Evolutionary conservation across 1,140 invertebrate species (phyloP).

Genomic region (Procambarus virginalis): DNA sequence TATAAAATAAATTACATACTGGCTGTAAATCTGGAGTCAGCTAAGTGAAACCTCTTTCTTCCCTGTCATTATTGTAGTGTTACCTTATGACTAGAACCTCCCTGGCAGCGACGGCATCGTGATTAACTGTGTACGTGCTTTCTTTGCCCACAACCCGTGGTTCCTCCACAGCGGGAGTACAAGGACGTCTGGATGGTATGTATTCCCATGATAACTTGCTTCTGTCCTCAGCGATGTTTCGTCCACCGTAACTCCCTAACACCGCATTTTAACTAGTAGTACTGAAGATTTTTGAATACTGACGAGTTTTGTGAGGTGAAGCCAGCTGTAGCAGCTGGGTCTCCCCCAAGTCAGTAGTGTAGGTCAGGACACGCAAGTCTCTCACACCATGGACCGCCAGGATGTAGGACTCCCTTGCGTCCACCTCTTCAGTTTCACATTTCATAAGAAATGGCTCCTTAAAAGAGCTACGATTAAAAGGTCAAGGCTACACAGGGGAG

Average conservation of each 20-base stretch:
- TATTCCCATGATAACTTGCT: constrained; percentile 44
- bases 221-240: constrained; percentile 31
- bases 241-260: constrained; percentile 14
- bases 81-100: constrained; percentile 24
- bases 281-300: constrained; percentile 47
- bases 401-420: constrained; percentile 44
- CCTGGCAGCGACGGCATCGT: constrained; percentile 8
- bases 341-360: constrained; percentile 47
- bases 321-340: constrained; percentile 24
- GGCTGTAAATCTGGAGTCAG: background rate
- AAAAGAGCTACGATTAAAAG: background rate
- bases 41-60: constrained; percentile 11
- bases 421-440: constrained; percentile 1
- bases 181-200: constrained; percentile 71
- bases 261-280: constrained; percentile 26
- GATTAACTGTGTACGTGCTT: constrained; percentile 50
- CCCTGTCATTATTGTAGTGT: constrained; percentile 12
- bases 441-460: constrained; percentile 8
- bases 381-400: constrained; percentile 12
- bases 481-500: constrained; percentile 24
- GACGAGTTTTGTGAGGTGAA: constrained; percentile 59
- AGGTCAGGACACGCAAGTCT: constrained; percentile 43
- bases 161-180: constrained; percentile 66
- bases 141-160: constrained; percentile 39
- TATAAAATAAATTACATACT: background rate